These are phyloP conservation scores for Ceryle rudis DNA, from an alignment of 2,797 vertebrate species.

Conservation along the genomic window DNA sequence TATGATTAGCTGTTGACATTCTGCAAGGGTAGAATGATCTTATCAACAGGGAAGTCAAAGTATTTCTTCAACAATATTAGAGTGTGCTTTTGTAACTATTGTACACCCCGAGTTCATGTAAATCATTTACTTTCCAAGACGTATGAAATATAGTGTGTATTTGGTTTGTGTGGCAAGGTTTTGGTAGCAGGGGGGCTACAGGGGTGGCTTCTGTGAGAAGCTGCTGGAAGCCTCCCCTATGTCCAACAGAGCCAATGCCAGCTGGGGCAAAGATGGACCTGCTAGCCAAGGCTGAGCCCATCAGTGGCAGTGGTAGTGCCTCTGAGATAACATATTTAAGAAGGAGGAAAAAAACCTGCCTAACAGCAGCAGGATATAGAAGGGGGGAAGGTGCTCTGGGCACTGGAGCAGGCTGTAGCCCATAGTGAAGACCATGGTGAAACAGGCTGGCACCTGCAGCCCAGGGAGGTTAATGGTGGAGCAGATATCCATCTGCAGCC, in stretches of 20 bases:
- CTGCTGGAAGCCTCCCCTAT: too few relatives aligned
- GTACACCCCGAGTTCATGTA: background rate
- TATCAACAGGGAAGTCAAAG: slow-evolving; percentile 49
- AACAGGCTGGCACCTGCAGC: background rate
- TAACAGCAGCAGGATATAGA: background rate
- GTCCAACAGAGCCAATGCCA: too few relatives aligned
- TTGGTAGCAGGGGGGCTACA: too few relatives aligned
- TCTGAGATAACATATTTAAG: background rate
- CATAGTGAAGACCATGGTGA: background rate
- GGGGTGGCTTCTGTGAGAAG: too few relatives aligned
- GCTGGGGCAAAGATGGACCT: too few relatives aligned
- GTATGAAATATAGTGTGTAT: background rate
- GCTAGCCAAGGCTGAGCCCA: too few relatives aligned
- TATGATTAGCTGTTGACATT: slow-evolving; percentile 73
- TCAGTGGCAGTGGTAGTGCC: too few relatives aligned
- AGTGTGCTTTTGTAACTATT: slow-evolving; percentile 26
- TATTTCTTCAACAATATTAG: slow-evolving; percentile 38
- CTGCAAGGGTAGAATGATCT: slow-evolving; percentile 71
- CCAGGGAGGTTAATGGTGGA: too few relatives aligned
- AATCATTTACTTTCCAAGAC: slow-evolving; percentile 7
- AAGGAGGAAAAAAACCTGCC: background rate
- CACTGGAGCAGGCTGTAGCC: background rate
- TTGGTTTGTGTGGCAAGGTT: background rate
- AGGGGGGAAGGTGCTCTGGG: background rate
- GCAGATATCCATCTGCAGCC: too few relatives aligned